Base-by-base conservation (phyloP, 2,113 vertebrate species). In the Clarias gariepinus region DNA sequence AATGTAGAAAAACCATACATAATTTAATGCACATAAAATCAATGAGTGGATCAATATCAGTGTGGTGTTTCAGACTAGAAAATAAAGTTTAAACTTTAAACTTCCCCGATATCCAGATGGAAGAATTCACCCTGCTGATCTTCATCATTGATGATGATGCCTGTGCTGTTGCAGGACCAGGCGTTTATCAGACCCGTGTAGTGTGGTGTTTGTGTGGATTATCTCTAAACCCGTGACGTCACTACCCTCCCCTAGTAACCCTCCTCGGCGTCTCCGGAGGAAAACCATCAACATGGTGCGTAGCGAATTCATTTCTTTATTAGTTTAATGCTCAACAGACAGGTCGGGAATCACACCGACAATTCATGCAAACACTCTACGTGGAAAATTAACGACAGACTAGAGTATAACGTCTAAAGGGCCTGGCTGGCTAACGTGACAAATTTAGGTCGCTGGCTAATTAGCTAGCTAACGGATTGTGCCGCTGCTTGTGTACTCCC, bases 281-380 rank as follows among this genome's bases (percentile, higher is more conserved):
- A 78, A 83, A 85, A 66, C 74, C 82, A 81, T 58, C 88, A 88
- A 76, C 73, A 90, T 90, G 89, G 89, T 90, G 73, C 84, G 89
- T 85, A 87, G n/a, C 64, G 73, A 57, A 73, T 13, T 83, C 16
- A 52, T 15, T 84, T 3, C 25, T 13, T 66, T 68, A 55, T 41
- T 30, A 15, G 28, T 30, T 83, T 79, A 25, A 68, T 73, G 63
- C 64, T 10, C 7, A 69, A 41, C 25, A 30, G 21, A 64, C 30
- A 2, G 23, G 33, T 36, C 16, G 4, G 3, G n/a, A 3, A 33
- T 8, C 33, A 19, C 16, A 21, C 2, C 8, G 1, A n/a, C 30
- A 12, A 8, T 25, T 52, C 47, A 7, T 16, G 21, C 0, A 19
- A 28, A 60, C 4, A 4, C 6, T 33, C 4, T 28, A 23, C 47